A percentile compares a stretch with the other conserved stretches of the same genome.
Evolutionary conservation across 2,888 invertebrate species (phyloP).

Genomic region (Caenorhabditis sp.): DNA sequence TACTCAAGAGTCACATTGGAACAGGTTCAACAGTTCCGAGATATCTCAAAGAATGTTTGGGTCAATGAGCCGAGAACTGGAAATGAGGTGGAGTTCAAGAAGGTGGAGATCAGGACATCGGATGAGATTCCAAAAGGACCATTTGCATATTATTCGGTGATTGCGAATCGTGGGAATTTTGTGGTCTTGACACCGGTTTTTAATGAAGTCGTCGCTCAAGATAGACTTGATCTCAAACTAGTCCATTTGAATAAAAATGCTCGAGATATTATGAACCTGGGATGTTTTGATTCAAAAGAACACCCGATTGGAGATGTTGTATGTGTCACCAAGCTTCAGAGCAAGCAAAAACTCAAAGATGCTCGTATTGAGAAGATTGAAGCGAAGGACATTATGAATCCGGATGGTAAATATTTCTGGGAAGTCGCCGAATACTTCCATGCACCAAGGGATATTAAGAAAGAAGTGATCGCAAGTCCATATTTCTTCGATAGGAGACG

Average conservation of each 20-base stretch:
- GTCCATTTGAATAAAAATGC: background rate
- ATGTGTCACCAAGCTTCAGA: background rate
- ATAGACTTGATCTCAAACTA: background rate
- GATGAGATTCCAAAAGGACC: background rate
- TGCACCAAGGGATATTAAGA: too few species aligned
- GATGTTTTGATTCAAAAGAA: background rate
- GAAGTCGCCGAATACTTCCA: too few species aligned
- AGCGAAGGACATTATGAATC: too few species aligned
- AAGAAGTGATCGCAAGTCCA: too few species aligned
- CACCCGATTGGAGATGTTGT: background rate
- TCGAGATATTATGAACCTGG: background rate
- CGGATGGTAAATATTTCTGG: too few species aligned
- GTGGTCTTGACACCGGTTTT: background rate
- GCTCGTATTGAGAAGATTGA: too few species aligned
- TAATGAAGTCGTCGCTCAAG: background rate
- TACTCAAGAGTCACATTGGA: background rate
- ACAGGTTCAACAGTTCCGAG: background rate
- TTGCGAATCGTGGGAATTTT: background rate
- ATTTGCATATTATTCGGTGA: background rate
- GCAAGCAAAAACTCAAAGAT: too few species aligned
- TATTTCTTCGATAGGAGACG: too few species aligned
- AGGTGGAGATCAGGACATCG: background rate
- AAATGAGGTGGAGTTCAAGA: background rate
- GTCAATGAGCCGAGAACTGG: background rate
- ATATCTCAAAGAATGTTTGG: background rate